Base-by-base conservation (phyloP, 2,797 vertebrate genomes). In the Chaetophractus vellerosus region DNA sequence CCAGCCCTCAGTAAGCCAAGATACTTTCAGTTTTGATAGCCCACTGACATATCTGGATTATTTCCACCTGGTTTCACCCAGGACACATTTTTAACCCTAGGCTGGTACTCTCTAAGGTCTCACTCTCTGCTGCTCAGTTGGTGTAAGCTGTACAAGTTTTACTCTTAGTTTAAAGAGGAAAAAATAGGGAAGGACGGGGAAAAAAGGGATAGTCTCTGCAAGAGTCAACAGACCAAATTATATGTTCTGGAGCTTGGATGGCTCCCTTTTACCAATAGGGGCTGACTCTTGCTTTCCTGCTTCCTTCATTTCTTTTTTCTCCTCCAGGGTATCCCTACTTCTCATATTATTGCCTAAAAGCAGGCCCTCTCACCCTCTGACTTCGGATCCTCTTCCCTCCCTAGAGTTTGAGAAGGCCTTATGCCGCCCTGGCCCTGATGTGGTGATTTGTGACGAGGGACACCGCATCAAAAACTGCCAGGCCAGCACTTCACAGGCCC, bases 391-490 rank as follows among this genome's bases (percentile, higher is more conserved):
- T 97, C 96, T 97, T 97, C 95, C 96, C 97, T 94, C 96, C 94
- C 88, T 79, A 99, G 99, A 99, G 91, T 99, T 99, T 80, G 99
- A 99, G 98, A 99, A 99, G 96, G 99, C 99, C 68, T 98, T 99
- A 91, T 99, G 99, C 1, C 99, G 99, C n/a, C 99, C 99, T 0
- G 99, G 99, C 26, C 99, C 99, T 2, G 99, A 99, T 33, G 99
- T 99, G 91, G 99, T 99, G 88, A 99, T 99, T 93, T 99, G 99
- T 96, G 99, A 99, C 3, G 99, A 99, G 97, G 99, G 99, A n/a
- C 99, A 99, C 96, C 99, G 99, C 89, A 99, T 99, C 93, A 99
- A 99, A 98, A 99, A 99, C 98, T 99, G 99, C 97, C 99, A 99
- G 0, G 99, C 99, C 97, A 99, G 99, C 98, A 99, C 99, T 5